Conservation (phyloP, 2,797 vertebrate genomes). For the Megaceryle alcyon region DNA sequence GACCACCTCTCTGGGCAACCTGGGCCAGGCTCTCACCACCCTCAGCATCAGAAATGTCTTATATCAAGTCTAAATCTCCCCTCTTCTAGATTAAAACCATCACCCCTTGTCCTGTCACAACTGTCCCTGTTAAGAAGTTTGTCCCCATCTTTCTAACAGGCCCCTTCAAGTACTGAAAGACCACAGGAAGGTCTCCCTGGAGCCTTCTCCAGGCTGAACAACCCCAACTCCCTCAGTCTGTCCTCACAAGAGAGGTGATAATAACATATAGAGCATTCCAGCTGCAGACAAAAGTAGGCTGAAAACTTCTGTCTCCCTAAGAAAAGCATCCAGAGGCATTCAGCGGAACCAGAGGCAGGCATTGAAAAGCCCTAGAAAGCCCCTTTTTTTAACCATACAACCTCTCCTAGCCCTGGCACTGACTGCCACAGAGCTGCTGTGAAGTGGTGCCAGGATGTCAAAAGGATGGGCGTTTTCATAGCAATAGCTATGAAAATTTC, state of each 20-base stretch:
- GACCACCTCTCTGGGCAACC: neutral
- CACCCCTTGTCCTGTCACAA: neutral
- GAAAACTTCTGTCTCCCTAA: neutral
- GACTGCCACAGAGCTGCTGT: neutral
- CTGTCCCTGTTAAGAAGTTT: neutral
- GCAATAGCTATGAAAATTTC: neutral
- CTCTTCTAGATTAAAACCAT: neutral
- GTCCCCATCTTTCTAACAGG: neutral
- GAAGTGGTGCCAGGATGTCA: neutral
- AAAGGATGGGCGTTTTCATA: neutral
- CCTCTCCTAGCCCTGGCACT: neutral
- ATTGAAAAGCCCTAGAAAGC: neutral
- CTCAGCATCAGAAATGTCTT: neutral
- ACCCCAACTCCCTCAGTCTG: neutral
- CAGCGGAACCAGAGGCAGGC: neutral
- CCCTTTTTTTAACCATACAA: neutral
- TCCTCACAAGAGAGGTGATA: neutral
- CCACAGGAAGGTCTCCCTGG: neutral
- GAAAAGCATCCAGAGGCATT: neutral
- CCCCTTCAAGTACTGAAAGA: neutral
- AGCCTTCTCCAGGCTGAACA: neutral
- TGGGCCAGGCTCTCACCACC: neutral
- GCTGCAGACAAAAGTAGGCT: neutral
- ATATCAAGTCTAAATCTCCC: neutral
- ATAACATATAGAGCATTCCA: neutral